These are phyloP conservation scores for Opisthograptis luteolata DNA, from an alignment of 2,888 invertebrate species.

Conservation along the genomic window DNA sequence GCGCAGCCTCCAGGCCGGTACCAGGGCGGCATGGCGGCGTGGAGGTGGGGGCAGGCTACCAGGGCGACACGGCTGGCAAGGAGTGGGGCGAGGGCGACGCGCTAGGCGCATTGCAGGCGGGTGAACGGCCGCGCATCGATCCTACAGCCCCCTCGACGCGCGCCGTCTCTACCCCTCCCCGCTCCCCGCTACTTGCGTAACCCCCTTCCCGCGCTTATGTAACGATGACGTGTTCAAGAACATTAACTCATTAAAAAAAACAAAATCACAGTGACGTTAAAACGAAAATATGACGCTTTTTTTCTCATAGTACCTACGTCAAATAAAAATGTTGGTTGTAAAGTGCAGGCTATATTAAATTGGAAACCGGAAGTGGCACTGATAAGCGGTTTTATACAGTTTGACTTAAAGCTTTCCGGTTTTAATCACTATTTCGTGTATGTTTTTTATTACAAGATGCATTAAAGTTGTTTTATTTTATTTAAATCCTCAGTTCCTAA, in stretches of 20 bases:
- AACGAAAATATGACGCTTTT: background rate
- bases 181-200: constrained; percentile 64
- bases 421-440: too few species aligned
- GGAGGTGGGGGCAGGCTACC: constrained; percentile 56
- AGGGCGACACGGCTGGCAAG: constrained; percentile 59
- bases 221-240: constrained; percentile 62
- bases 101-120: constrained; percentile 82
- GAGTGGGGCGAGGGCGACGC: constrained; percentile 44
- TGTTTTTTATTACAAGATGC: too few species aligned
- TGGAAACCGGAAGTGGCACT: background rate
- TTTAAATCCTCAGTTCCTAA: too few species aligned
- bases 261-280: background rate
- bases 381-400: background rate
- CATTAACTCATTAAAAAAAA: background rate
- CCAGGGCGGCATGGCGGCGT: constrained; percentile 18
- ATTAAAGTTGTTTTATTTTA: too few species aligned
- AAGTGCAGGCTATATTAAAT: too few species aligned
- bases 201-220: constrained; percentile 70
- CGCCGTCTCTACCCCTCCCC: constrained; percentile 38
- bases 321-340: too few species aligned
- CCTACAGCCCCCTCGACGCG: constrained; percentile 47
- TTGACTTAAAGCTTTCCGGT: background rate
- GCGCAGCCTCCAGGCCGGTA: constrained; percentile 20
- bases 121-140: constrained; percentile 83
- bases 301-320: too few species aligned